These are phyloP conservation scores for Euura saliciscinereae DNA, from an alignment of 1,140 invertebrate species.

Conservation along the genomic window DNA sequence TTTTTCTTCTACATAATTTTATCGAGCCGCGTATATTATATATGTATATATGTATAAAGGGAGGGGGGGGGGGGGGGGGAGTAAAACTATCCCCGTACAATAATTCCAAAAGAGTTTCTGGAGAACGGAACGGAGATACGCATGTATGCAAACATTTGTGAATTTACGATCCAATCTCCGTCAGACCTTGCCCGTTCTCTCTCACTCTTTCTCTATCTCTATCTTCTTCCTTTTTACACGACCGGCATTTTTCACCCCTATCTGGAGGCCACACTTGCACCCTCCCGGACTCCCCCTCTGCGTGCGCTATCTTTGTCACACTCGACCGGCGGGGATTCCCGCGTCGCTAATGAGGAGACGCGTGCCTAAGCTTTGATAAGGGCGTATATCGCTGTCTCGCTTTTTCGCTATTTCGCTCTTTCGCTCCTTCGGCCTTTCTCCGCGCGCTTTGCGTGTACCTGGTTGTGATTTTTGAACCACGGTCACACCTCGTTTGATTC, in stretches of 20 bases:
- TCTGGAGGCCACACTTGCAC: slow-evolving; percentile 9
- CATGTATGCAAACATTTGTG: not conserved
- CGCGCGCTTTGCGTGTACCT: too few species aligned
- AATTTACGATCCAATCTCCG: not conserved
- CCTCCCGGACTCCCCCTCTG: not conserved
- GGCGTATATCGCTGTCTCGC: slow-evolving; percentile 27
- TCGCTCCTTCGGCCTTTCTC: too few species aligned
- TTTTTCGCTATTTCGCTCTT: too few species aligned
- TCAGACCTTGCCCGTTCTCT: not conserved
- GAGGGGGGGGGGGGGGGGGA: not conserved
- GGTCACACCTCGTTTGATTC: too few species aligned
- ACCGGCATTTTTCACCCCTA: slow-evolving; percentile 18
- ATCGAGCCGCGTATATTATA: not conserved
- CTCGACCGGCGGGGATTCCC: not conserved
- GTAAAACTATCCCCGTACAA: too few species aligned
- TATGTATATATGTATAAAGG: not conserved
- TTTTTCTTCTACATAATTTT: not conserved
- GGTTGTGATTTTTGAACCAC: too few species aligned
- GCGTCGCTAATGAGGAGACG: slow-evolving; percentile 37
- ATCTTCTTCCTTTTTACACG: not conserved
- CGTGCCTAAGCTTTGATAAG: slow-evolving; percentile 38
- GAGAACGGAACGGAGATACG: not conserved
- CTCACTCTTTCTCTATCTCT: not conserved
- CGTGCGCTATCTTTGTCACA: slow-evolving; percentile 3
- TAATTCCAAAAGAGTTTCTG: not conserved